Evolutionary conservation across 2,888 invertebrate species (phyloP).

Genomic region (Nudaria mundana): DNA sequence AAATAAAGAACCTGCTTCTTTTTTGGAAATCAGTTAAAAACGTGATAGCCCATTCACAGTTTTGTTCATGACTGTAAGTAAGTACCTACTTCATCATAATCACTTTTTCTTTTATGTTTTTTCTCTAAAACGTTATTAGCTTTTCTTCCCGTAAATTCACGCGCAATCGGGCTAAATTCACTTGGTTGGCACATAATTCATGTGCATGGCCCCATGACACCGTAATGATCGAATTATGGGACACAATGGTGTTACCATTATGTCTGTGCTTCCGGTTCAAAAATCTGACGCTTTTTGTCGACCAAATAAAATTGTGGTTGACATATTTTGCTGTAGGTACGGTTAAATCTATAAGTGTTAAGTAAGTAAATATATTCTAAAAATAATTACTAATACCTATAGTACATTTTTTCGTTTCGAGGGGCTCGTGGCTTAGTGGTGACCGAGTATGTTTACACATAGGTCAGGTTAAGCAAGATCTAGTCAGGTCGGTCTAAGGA

Average conservation of each 20-base stretch:
- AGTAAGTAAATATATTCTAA: background rate
- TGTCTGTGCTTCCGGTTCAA: conserved; percentile 18
- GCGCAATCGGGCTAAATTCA: background rate
- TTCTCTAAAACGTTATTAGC: background rate
- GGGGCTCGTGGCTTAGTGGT: too few species aligned
- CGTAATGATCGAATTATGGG: conserved; percentile 17
- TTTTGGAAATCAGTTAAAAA: too few species aligned
- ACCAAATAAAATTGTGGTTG: conserved; percentile 5
- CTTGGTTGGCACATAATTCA: conserved; percentile 7
- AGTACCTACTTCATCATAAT: background rate
- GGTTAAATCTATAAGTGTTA: conserved; percentile 1
- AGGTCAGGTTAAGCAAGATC: too few species aligned
- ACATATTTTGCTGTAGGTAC: conserved; percentile 7
- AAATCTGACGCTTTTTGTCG: conserved; percentile 20
- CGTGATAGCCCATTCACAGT: too few species aligned
- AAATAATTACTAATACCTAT: too few species aligned
- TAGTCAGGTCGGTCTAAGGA: too few species aligned
- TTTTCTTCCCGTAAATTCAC: conserved; percentile 1
- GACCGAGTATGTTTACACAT: too few species aligned
- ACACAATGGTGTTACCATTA: conserved; percentile 18
- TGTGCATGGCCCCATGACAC: conserved; percentile 14
- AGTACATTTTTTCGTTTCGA: too few species aligned
- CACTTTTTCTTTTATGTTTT: background rate
- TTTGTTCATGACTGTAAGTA: too few species aligned
- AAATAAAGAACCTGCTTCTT: too few species aligned